A percentile compares a stretch with the other conserved stretches of the same genome.
Conservation (phyloP, 1,140 invertebrate species). For the Hirudo medicinalis region DNA sequence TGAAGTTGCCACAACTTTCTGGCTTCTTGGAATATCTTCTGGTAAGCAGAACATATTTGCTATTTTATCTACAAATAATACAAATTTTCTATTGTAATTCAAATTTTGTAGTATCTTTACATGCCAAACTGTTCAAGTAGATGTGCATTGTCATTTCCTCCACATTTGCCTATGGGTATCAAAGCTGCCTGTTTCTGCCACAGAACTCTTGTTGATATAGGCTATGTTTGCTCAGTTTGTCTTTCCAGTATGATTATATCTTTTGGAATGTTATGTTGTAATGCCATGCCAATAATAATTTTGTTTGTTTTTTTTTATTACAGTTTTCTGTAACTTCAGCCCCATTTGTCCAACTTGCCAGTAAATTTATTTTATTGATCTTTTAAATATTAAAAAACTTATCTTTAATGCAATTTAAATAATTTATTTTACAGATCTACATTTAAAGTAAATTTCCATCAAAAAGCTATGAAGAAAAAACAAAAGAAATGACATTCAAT, state of each 20-base stretch:
- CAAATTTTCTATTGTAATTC: neutral
- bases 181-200: constrained; percentile 95
- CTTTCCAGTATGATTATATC: constrained; percentile 61
- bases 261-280: neutral
- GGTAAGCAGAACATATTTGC: constrained; percentile 49
- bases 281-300: neutral
- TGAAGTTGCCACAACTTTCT: constrained; percentile 40
- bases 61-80: neutral
- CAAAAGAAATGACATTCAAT: neutral
- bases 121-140: constrained; percentile 66
- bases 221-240: constrained; percentile 94
- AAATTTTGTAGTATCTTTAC: constrained; percentile 69
- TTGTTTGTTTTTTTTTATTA: constrained; percentile 36
- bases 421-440: constrained; percentile 1
- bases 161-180: constrained; percentile 80
- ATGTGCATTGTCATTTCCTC: constrained; percentile 70
- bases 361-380: constrained; percentile 49
- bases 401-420: neutral
- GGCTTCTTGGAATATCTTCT: constrained; percentile 78
- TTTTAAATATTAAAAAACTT: neutral
- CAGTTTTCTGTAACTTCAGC: constrained; percentile 92
- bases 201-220: constrained; percentile 83
- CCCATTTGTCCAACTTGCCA: constrained; percentile 93
- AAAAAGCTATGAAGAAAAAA: neutral
- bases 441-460: constrained; percentile 2